These are phyloP conservation scores for Dicrostonyx torquatus DNA, from an alignment of 2,797 vertebrate genomes.

Conservation along the genomic window DNA sequence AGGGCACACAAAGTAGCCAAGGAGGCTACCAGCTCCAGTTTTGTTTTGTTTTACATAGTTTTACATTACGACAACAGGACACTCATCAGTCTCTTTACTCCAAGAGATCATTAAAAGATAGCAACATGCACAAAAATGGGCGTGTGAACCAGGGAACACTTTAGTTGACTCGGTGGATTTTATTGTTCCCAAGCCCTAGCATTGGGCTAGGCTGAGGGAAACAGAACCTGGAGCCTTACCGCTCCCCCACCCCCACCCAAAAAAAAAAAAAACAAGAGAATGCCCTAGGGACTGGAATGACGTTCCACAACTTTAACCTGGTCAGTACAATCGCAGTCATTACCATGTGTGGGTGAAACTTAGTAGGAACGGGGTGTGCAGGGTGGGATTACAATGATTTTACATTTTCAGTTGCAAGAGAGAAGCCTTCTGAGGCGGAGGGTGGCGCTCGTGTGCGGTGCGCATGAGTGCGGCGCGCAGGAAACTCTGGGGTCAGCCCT, in stretches of 20 bases:
- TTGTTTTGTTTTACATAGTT: not conserved
- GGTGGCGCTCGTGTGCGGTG: fast-evolving
- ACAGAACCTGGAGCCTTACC: not conserved
- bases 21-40: too few species aligned
- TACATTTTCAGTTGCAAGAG: not conserved
- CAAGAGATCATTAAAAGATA: not conserved
- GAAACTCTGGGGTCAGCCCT: not conserved
- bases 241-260: too few species aligned
- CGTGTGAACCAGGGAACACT: fast-evolving
- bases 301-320: not conserved
- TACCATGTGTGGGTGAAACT: fast-evolving
- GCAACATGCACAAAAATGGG: not conserved
- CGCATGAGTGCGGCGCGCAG: not conserved
- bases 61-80: not conserved
- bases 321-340: too few species aligned
- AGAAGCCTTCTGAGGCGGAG: not conserved
- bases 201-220: not conserved
- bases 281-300: not conserved
- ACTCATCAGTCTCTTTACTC: not conserved
- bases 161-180: not conserved
- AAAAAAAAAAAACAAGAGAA: not conserved
- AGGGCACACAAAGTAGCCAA: not conserved
- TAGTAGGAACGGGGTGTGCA: not conserved
- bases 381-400: not conserved
- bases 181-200: not conserved